Conservation (phyloP, 2,888 invertebrate species). For the Allacma fusca region DNA sequence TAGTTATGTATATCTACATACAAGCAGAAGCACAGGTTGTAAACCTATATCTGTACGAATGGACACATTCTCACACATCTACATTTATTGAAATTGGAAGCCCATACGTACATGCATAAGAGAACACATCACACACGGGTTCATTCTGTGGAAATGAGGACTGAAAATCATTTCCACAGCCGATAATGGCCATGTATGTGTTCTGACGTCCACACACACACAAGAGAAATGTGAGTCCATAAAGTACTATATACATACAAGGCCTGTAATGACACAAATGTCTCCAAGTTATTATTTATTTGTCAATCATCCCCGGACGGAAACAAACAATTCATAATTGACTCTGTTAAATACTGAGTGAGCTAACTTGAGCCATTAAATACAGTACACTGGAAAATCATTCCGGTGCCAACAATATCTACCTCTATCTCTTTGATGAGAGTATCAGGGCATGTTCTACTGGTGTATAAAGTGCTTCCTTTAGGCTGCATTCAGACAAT, state of each 20-base stretch:
- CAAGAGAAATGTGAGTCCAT: not conserved
- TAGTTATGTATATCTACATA: too few species aligned
- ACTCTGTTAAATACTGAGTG: constrained; percentile 13
- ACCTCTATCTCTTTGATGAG: not conserved
- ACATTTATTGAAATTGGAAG: too few species aligned
- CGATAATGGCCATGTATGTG: too few species aligned
- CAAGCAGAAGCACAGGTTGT: too few species aligned
- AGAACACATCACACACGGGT: too few species aligned
- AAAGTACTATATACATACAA: not conserved
- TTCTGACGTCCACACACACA: not conserved
- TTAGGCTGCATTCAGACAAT: not conserved
- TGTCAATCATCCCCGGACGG: constrained; percentile 20
- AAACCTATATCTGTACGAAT: too few species aligned
- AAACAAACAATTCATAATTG: constrained; percentile 20
- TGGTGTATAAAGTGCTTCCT: not conserved
- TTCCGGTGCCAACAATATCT: not conserved
- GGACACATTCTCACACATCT: too few species aligned
- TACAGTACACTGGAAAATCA: not conserved
- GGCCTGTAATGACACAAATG: constrained; percentile 18
- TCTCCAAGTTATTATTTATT: constrained; percentile 27
- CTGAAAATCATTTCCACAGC: too few species aligned
- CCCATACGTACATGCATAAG: too few species aligned
- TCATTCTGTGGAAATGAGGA: too few species aligned
- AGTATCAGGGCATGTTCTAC: not conserved
- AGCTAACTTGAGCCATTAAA: constrained; percentile 26